Percentiles rank a stretch among this genome's conserved stretches.
These are phyloP conservation scores for Drosophila nr. perissopoda DNA, from an alignment of 2,888 invertebrate species.

Conservation along the genomic window DNA sequence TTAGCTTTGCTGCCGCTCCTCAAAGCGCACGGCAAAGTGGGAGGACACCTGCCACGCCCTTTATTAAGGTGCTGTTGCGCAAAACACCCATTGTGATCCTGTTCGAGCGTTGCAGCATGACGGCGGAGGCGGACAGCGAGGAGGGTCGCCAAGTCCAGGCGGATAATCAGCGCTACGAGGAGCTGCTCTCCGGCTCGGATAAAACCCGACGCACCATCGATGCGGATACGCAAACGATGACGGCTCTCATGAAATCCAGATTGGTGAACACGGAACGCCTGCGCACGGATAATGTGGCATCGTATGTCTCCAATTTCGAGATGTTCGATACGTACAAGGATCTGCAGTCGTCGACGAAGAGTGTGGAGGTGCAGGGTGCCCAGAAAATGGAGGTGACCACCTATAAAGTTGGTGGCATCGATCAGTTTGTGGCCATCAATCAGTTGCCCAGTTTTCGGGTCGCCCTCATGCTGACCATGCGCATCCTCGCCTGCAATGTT, in stretches of 20 bases:
- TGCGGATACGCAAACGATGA: conserved; percentile 90
- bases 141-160: conserved; percentile 87
- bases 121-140: conserved; percentile 87
- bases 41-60: conserved; percentile 84
- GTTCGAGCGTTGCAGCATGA: conserved; percentile 88
- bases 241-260: conserved; percentile 87
- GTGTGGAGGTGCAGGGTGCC: conserved; percentile 84
- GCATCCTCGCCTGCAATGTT: conserved; percentile 90
- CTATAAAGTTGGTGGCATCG: conserved; percentile 78
- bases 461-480: conserved; percentile 88
- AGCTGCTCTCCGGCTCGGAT: conserved; percentile 89
- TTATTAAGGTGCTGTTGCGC: conserved; percentile 87
- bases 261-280: conserved; percentile 87
- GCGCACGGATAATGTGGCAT: conserved; percentile 86
- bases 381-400: conserved; percentile 85
- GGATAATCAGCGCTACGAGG: conserved; percentile 89
- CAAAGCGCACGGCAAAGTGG: conserved; percentile 32
- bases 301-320: conserved; percentile 91
- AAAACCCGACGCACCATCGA: conserved; percentile 87
- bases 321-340: conserved; percentile 90
- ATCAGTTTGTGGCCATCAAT: conserved; percentile 75
- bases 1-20: conserved; percentile 19
- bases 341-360: conserved; percentile 83
- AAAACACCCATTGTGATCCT: conserved; percentile 89
- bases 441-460: conserved; percentile 86